Base-by-base conservation (phyloP, 1,140 invertebrate genomes). In the Drosophila lacteicornis region DNA sequence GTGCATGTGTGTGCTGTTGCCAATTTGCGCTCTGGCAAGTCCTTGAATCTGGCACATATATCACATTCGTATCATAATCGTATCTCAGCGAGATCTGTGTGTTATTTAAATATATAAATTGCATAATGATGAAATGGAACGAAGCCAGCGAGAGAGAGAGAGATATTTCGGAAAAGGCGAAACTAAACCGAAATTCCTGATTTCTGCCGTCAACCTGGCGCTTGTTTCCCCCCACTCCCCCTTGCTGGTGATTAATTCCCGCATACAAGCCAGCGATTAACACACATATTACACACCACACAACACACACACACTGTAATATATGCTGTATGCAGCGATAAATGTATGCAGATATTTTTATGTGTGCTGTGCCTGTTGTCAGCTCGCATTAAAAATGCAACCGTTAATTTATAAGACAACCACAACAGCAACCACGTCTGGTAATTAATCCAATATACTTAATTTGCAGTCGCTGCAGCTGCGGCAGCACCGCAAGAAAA, bases 321-420 rank as follows among this genome's bases (percentile, higher is more conserved):
- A 2, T 59, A 33, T 78, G 46, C 55, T 40, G 49, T 55, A 36
- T 74, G 55, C 55, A 40, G 38, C 59, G 30, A 40, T 50, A 61
- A 61, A 40, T 50, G 59, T 19, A 61, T 36, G 57, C 65, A 50
- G 65, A 67, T 60, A 60, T 56, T 13, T 38, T 13, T 46, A 22
- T 68, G 40, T 55, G n/a, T 58, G 36, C 63, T 43, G 47, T 74
- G 53, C 33, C 30, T 67, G 80, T 79, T 85, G 85, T 90, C 85
- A 88, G 79, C 67, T 82, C 69, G 86, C 75, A 88, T 88, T 88
- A 79, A 90, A 80, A 79, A 65, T 85, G 85, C 86, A 88, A 88
- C 85, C 85, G 85, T 90, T 90, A 88, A 88, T 88, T 88, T 88
- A 90, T 73, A 75, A 90, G 78, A 90, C 85, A 87, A 75, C 73